Percentiles rank a stretch among this genome's conserved stretches.
phyloP scores from a whole-genome alignment of 2,113 vertebrate genomes.

The Aplodontia rufa region DNA sequence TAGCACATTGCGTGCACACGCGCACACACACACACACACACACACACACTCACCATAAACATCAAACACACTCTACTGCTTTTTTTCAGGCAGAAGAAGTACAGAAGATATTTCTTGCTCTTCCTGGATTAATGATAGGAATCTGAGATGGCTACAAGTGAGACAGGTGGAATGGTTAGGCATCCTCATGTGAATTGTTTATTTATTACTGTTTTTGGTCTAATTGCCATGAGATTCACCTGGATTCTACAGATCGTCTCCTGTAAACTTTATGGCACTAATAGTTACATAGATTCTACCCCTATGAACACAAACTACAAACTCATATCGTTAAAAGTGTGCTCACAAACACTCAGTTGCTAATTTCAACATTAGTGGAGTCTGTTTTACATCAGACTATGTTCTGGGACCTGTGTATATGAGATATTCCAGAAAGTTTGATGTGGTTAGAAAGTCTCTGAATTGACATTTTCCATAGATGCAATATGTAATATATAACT shows the following conservation, averaged over 20 bases:
- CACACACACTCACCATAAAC: background rate
- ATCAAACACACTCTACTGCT: background rate
- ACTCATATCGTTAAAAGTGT: background rate
- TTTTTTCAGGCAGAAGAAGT: background rate
- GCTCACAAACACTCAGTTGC: background rate
- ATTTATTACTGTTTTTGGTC: background rate
- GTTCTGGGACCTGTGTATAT: background rate
- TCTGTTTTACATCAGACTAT: background rate
- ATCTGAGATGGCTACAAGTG: background rate
- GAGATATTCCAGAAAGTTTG: background rate
- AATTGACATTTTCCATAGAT: background rate
- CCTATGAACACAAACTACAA: background rate
- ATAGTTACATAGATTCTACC: background rate
- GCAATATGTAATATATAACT: background rate
- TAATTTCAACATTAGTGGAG: background rate
- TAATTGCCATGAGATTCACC: background rate
- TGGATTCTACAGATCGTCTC: background rate
- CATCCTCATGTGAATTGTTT: background rate
- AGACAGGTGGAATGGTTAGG: background rate
- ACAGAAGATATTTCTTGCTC: background rate
- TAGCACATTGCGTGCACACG: background rate
- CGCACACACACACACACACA: background rate
- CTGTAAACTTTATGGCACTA: background rate
- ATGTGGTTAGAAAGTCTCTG: background rate
- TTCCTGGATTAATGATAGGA: background rate